These are phyloP conservation scores for Barnardius zonarius DNA, from an alignment of 2,113 vertebrate genomes.

Conservation along the genomic window DNA sequence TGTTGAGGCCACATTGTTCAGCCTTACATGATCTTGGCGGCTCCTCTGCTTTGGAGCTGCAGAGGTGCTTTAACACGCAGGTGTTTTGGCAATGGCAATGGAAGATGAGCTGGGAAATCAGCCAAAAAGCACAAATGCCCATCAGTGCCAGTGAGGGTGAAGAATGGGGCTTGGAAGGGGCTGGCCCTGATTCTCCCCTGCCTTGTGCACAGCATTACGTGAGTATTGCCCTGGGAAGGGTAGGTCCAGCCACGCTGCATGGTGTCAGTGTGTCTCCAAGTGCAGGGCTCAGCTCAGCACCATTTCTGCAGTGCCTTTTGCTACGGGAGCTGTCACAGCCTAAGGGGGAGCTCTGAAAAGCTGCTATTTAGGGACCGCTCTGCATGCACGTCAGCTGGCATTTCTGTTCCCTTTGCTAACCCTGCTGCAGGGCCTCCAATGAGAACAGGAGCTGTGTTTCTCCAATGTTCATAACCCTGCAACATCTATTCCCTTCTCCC, in stretches of 20 bases:
- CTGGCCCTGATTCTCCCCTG: not conserved
- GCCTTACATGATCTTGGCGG: not conserved
- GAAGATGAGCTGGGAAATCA: not conserved
- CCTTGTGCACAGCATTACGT: not conserved
- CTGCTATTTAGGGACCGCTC: not conserved
- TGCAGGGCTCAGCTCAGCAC: not conserved
- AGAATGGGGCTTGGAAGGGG: not conserved
- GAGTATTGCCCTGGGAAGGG: not conserved
- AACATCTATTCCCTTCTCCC: not conserved
- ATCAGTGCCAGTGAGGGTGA: not conserved
- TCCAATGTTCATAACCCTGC: not conserved
- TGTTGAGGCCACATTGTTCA: not conserved
- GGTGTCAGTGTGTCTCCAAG: not conserved
- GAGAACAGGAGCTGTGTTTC: not conserved
- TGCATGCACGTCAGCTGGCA: not conserved
- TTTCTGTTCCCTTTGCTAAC: not conserved
- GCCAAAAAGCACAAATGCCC: not conserved
- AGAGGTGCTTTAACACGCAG: not conserved
- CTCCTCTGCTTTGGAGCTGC: not conserved
- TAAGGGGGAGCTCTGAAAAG: not conserved
- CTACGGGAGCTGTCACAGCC: not conserved
- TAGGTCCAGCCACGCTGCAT: rapidly evolving
- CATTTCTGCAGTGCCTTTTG: not conserved
- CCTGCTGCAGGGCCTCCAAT: not conserved
- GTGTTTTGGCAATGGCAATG: not conserved